Conservation (phyloP, 1,140 invertebrate genomes). For the Helicoverpa armigera region DNA sequence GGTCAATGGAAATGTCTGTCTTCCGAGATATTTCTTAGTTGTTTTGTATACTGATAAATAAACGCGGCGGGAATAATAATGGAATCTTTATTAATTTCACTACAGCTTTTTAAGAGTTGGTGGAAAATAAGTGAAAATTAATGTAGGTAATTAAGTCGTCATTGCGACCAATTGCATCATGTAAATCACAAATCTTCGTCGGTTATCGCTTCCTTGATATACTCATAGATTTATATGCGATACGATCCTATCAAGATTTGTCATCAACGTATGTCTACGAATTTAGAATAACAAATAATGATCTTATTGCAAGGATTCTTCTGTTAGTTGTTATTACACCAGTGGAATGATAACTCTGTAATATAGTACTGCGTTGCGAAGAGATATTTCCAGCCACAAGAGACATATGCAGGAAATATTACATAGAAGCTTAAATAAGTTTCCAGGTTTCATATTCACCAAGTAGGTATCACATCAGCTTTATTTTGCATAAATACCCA, state of each 20-base stretch:
- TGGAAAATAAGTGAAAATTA: neutral
- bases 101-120: neutral
- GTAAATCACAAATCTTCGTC: neutral
- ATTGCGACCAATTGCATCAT: constrained; percentile 4
- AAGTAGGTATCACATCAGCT: neutral
- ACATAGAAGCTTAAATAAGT: neutral
- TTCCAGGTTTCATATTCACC: neutral
- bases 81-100: constrained; percentile 52
- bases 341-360: too few relatives aligned
- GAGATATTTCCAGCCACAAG: too few relatives aligned
- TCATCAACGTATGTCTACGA: neutral
- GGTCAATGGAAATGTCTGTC: constrained; percentile 56
- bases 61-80: constrained; percentile 52
- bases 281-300: neutral
- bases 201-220: neutral
- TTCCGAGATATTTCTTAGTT: constrained; percentile 58
- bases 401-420: too few relatives aligned
- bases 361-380: too few relatives aligned
- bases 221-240: neutral
- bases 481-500: constrained; percentile 18
- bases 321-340: neutral
- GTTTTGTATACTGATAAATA: constrained; percentile 61
- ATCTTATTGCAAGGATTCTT: neutral
- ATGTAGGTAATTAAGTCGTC: constrained; percentile 21
- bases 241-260: neutral